These are phyloP conservation scores for Cyprinodon tularosa DNA, from an alignment of 2,113 vertebrate genomes.

Conservation along the genomic window DNA sequence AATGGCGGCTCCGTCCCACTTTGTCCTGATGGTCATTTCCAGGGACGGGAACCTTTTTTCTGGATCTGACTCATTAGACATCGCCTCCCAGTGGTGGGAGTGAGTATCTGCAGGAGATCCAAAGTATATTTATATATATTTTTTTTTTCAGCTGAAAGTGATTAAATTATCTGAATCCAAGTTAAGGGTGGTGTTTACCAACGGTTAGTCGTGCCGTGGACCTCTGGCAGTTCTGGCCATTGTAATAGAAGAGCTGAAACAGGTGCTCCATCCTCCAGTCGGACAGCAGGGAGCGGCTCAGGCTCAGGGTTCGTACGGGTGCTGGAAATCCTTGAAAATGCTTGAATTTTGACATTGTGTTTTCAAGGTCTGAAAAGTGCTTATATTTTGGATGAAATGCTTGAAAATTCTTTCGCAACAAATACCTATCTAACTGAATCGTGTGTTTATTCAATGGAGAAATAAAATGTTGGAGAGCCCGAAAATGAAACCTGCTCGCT, in stretches of 20 bases:
- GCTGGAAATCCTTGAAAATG: too few relatives aligned
- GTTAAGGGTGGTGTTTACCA: constrained; percentile 63
- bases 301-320: constrained; percentile 36
- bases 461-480: too few relatives aligned
- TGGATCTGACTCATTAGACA: constrained; percentile 10
- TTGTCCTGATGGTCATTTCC: constrained; percentile 89
- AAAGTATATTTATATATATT: not conserved
- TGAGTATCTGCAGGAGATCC: constrained; percentile 83
- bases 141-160: not conserved
- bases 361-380: too few relatives aligned
- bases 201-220: constrained; percentile 73
- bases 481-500: too few relatives aligned
- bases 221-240: constrained; percentile 70
- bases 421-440: too few relatives aligned
- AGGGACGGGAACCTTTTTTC: constrained; percentile 72
- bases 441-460: too few relatives aligned
- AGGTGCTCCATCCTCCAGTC: constrained; percentile 86
- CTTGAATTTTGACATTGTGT: too few relatives aligned
- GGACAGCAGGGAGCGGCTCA: constrained; percentile 80
- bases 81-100: constrained; percentile 86
- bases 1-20: constrained; percentile 84
- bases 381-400: too few relatives aligned
- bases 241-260: constrained; percentile 85
- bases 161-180: not conserved
- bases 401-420: too few relatives aligned